Evolutionary conservation across 1,140 invertebrate genomes (phyloP), one percentile per base, ranked within the genome.

Genomic region (Campoletis sonorensis): DNA sequence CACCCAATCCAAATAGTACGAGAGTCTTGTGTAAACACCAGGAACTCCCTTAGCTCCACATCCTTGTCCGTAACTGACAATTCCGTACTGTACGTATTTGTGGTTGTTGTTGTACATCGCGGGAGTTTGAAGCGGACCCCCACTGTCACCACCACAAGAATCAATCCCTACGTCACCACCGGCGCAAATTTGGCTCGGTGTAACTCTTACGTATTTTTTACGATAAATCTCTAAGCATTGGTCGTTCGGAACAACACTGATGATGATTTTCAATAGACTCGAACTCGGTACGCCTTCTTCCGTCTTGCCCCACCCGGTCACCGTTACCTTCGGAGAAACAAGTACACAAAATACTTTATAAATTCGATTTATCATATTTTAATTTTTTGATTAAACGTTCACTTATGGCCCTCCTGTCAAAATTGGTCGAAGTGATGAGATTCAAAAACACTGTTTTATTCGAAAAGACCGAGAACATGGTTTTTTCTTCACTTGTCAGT

Each of bases 1-100:
- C 79, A 96, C 94, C 95, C 95, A 96, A 51, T 95, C 92, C 87
- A 95, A 90, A 79, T 95, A 95, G 78, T 93, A 90, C 0, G 90
- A 86, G 0, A 95, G 88, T 18, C 92, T 91, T 0, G 95, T 94
- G 84, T 95, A 96, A 1, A 96, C 94, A 0, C 94, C 94, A 4
- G 95, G 95, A 49, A 89, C 91, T 0, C 93, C 93, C 26, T 90
- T 88, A 0, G 90, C 85, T 0, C 94, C 95, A 79, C 94, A 94
- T 10, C 75, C 85, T 0, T 87, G 23, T 8, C 94, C 94, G 81
- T 92, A 94, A 70, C 93, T 94, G 1, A 94, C 93, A 3, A 95
- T 86, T 0, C 94, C 90, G 82, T 93, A 80, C 85, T 91, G 90
- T 82, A 93, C 83, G 85, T 88, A 89, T 89, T 91, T 83, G 18